A percentile compares a stretch with the other conserved stretches of the same genome.
Evolutionary conservation across 1,140 invertebrate species (phyloP).

Genomic region (Drosophila sp.): DNA sequence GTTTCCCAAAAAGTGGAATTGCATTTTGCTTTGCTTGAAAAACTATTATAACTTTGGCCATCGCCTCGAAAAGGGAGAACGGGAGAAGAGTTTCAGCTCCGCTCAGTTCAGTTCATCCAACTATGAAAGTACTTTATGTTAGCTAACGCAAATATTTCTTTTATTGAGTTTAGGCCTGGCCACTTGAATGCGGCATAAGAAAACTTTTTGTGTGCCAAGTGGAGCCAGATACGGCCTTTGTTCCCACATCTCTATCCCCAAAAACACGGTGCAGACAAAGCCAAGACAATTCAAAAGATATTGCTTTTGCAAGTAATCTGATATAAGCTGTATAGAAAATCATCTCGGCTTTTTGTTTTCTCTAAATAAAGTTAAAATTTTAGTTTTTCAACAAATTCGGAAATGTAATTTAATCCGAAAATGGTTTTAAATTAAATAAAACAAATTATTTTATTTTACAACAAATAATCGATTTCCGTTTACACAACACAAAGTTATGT

Average conservation of each 20-base stretch:
- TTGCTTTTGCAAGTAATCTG: slow-evolving; percentile 30
- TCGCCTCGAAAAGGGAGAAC: slow-evolving; percentile 1
- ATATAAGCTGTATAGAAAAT: slow-evolving; percentile 47
- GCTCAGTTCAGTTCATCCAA: slow-evolving; percentile 76
- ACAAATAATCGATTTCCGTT: background rate
- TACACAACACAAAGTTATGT: background rate
- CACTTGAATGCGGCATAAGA: slow-evolving; percentile 49
- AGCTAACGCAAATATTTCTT: slow-evolving; percentile 81
- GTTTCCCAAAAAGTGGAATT: slow-evolving; percentile 74
- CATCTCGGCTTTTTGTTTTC: slow-evolving; percentile 27
- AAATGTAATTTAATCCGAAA: background rate
- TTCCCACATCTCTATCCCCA: slow-evolving; percentile 38
- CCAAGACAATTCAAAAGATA: slow-evolving; percentile 51
- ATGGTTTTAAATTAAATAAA: slow-evolving; percentile 1
- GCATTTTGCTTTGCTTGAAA: slow-evolving; percentile 78
- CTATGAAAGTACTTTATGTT: slow-evolving; percentile 80
- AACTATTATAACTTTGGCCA: slow-evolving; percentile 76
- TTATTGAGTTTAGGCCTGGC: slow-evolving; percentile 68
- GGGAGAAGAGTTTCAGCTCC: background rate
- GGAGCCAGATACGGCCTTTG: slow-evolving; percentile 47
- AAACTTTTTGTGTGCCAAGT: slow-evolving; percentile 62
- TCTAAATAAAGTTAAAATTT: background rate
- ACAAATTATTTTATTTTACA: background rate
- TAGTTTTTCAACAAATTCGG: background rate
- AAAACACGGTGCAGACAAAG: slow-evolving; percentile 68